These are phyloP conservation scores for Styela clava DNA, from an alignment of 23 tunicate genomes.

Conservation along the genomic window DNA sequence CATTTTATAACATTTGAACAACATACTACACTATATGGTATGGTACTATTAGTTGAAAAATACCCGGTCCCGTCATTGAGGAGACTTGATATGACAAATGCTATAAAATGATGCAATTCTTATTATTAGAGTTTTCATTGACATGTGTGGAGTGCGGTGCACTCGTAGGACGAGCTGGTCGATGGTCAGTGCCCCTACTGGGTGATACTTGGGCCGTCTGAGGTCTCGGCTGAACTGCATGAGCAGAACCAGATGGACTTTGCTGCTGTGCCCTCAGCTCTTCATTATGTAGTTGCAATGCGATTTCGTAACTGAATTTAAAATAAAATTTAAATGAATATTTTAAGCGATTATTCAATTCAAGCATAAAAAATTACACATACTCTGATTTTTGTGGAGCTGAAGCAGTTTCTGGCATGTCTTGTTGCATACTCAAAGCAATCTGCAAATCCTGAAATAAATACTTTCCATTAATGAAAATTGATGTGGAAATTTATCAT, in stretches of 20 bases:
- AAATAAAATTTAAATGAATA: neutral
- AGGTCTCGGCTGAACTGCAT: neutral
- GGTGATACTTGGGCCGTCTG: neutral
- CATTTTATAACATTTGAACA: no score
- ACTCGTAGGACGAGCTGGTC: neutral
- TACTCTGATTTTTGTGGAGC: neutral
- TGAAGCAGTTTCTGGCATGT: neutral
- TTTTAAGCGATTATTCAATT: neutral
- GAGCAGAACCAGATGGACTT: neutral
- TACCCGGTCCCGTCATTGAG: no score
- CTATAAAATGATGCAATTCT: neutral
- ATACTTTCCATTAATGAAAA: neutral
- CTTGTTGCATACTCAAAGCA: conserved; percentile 32
- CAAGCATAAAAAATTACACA: neutral
- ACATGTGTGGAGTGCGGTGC: neutral
- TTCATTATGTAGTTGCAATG: neutral
- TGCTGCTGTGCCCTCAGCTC: neutral
- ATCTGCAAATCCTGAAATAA: conserved; percentile 37
- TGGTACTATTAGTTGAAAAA: no score
- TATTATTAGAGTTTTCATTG: no score
- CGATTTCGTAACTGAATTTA: neutral
- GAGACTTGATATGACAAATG: no score
- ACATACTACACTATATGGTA: no score
- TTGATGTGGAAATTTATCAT: neutral
- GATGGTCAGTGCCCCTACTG: neutral